A percentile compares a stretch with the other conserved stretches of the same genome.
These are phyloP conservation scores for Lates japonicus DNA, from an alignment of 2,797 vertebrate genomes.

Conservation along the genomic window DNA sequence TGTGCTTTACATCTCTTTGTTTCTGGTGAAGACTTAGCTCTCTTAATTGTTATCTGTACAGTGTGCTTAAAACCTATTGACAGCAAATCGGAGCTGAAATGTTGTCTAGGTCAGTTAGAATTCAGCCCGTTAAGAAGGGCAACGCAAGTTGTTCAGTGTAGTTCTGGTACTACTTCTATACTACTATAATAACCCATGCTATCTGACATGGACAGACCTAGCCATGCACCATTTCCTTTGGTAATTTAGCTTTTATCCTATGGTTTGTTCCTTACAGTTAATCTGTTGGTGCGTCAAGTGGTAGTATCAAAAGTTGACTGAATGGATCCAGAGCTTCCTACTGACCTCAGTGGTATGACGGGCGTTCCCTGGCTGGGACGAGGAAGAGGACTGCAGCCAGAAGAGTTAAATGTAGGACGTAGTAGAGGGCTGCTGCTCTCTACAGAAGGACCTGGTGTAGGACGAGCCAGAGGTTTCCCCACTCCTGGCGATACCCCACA, in stretches of 20 bases:
- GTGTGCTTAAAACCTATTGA: neutral
- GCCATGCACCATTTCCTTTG: fast-evolving
- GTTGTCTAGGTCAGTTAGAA: too few relatives aligned
- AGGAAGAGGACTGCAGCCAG: conserved; percentile 53
- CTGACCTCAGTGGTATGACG: conserved; percentile 28
- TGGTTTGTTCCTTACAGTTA: neutral
- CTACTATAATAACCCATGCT: neutral
- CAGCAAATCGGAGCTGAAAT: too few relatives aligned
- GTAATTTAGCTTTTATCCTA: neutral
- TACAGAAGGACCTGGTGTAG: conserved; percentile 45
- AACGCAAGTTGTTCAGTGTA: neutral
- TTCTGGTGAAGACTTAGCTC: too few relatives aligned
- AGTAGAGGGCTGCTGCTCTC: conserved; percentile 66
- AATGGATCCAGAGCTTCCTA: conserved; percentile 81
- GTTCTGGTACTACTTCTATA: neutral
- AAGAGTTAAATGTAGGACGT: conserved; percentile 57
- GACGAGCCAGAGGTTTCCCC: conserved; percentile 68
- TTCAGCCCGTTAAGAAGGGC: neutral
- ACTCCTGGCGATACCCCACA: conserved; percentile 16
- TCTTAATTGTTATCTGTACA: neutral
- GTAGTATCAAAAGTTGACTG: neutral
- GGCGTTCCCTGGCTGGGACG: conserved; percentile 55
- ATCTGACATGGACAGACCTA: neutral
- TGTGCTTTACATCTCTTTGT: too few relatives aligned
- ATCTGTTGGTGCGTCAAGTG: neutral